Base-by-base conservation (phyloP, 2,797 vertebrate genomes). In the Falco berigora region DNA sequence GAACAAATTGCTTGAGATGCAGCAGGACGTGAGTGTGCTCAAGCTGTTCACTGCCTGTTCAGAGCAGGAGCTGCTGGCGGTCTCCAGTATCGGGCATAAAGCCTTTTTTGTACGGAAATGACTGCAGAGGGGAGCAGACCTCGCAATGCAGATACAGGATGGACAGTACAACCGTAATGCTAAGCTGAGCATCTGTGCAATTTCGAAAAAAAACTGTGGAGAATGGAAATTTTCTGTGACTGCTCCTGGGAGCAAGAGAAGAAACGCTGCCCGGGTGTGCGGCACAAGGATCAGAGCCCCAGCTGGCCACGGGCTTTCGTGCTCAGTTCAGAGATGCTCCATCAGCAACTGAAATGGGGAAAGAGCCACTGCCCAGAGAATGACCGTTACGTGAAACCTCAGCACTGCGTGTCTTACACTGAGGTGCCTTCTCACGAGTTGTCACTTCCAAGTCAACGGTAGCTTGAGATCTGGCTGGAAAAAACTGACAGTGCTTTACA, bases 361-460 rank as follows among this genome's bases (percentile, higher is more conserved):
- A 84, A 66, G 79, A 56, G 44, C 52, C 0, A 0, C 12, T 4
- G 1, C 42, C 14, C 0, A 0, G 18, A 68, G 46, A 90, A 23
- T 74, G 69, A 56, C 19, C 40, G 38, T 59, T 46, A 36, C 21
- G 10, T 18, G 52, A 71, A 78, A 59, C 0, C 0, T 44, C 87
- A 56, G 52, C 10, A 19, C 30, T 55, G 58, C 0, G 1, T 27
- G 64, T 44, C 71, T 66, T 28, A 34, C 44, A 7, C 0, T 0
- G 58, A 52, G 50, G 16, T 50, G 36, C 74, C 78, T 68, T 8
- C 64, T 85, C 73, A 28, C 86, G 28, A 53, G 21, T 8, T 72
- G 40, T n/a, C 69, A 36, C 78, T 91, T 79, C 56, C 53, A 62
- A 84, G 62, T 49, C 85, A 81, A 10, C 5, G 12, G 19, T 78